These are phyloP conservation scores for Stichodactyla mertensii DNA, from an alignment of 64 coral and sea anemone genomes.

Conservation along the genomic window DNA sequence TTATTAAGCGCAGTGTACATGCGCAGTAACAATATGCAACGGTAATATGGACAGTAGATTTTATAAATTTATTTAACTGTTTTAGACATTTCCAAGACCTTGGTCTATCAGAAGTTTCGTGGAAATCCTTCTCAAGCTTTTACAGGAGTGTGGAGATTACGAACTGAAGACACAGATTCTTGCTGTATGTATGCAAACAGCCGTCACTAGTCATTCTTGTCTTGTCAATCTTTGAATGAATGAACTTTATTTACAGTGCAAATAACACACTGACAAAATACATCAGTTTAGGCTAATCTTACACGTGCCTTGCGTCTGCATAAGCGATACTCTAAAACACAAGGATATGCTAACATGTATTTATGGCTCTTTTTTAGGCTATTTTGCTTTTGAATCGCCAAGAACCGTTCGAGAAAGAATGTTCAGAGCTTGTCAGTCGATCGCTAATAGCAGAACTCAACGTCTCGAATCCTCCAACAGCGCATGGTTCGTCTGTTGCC, in stretches of 20 bases:
- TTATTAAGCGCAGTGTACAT: background rate
- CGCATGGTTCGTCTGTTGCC: slow-evolving; percentile 60
- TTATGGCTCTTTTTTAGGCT: slow-evolving; percentile 31
- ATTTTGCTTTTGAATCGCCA: slow-evolving; percentile 85
- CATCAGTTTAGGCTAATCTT: no score
- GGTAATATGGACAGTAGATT: background rate
- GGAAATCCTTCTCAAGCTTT: slow-evolving; percentile 45
- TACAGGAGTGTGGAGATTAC: slow-evolving; percentile 63
- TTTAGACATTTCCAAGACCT: slow-evolving; percentile 79
- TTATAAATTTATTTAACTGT: background rate
- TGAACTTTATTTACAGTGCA: no score
- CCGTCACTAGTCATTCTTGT: background rate
- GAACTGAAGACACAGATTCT: slow-evolving; percentile 82
- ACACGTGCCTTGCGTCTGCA: no score
- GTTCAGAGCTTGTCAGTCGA: slow-evolving; percentile 40
- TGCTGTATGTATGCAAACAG: slow-evolving; percentile 53
- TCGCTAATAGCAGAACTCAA: slow-evolving; percentile 75
- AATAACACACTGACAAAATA: no score
- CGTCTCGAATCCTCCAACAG: slow-evolving; percentile 52
- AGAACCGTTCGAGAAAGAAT: slow-evolving; percentile 49
- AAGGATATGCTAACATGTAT: background rate
- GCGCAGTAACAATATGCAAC: background rate
- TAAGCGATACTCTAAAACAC: no score
- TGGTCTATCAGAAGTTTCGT: slow-evolving; percentile 85
- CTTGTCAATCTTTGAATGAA: background rate